Percentiles rank a stretch among this genome's conserved stretches.
These are phyloP conservation scores for Anisognathus igniventris DNA, from an alignment of 2,797 vertebrate species.

Conservation along the genomic window DNA sequence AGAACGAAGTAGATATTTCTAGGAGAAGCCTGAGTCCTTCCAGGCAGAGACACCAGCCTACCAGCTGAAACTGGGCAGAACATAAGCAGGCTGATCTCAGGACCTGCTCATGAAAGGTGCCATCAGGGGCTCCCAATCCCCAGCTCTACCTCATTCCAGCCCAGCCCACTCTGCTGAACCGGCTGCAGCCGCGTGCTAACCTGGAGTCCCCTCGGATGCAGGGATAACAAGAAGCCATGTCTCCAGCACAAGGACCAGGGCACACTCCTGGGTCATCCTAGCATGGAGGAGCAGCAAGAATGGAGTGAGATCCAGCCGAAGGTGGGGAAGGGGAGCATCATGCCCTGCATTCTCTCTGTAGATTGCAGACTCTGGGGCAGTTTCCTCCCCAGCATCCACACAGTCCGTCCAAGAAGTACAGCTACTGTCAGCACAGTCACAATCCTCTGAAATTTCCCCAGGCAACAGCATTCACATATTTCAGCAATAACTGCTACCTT, in stretches of 20 bases:
- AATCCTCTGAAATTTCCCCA: slow-evolving; percentile 3
- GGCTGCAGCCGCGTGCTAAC: not conserved
- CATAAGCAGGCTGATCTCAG: not conserved
- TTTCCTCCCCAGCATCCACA: not conserved
- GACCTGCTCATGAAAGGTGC: not conserved
- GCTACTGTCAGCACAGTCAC: not conserved
- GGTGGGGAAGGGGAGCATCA: not conserved
- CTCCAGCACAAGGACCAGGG: not conserved
- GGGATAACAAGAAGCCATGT: slow-evolving; percentile 66
- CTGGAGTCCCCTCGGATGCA: slow-evolving; percentile 65
- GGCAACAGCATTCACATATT: slow-evolving; percentile 34
- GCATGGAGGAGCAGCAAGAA: not conserved
- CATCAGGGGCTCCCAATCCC: not conserved
- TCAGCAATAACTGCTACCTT: slow-evolving; percentile 46
- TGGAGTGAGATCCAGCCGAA: not conserved
- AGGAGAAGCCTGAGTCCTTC: not conserved
- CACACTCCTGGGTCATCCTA: slow-evolving; percentile 9
- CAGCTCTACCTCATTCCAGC: not conserved
- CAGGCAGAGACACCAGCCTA: not conserved
- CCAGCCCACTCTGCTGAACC: rapidly evolving
- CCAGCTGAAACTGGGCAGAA: not conserved
- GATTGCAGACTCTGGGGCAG: not conserved
- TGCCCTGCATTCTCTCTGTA: not conserved
- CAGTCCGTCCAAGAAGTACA: not conserved
- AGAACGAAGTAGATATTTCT: not conserved